phyloP scores from a whole-genome alignment of 2,113 vertebrate species.

The Trochalopteron elliotii region DNA sequence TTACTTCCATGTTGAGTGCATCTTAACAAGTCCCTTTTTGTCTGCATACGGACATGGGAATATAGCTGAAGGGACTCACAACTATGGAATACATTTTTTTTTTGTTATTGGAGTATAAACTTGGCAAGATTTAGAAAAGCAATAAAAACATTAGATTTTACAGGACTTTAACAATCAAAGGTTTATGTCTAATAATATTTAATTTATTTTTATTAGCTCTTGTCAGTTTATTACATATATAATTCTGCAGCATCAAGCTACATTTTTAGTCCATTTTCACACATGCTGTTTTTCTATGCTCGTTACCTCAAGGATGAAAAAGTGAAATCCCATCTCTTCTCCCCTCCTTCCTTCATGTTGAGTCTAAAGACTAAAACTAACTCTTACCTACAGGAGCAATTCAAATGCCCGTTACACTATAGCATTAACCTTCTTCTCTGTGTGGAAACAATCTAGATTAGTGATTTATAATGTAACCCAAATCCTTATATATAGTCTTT shows the following conservation, averaged over 20 bases:
- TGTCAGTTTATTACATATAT: background rate
- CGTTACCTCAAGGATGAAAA: background rate
- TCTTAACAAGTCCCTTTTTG: background rate
- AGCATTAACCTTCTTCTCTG: background rate
- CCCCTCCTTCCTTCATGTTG: background rate
- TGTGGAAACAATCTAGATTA: background rate
- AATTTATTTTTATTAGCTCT: background rate
- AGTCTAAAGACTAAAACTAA: background rate
- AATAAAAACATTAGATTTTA: background rate
- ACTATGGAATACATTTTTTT: background rate
- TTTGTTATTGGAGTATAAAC: background rate
- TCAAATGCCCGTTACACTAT: background rate
- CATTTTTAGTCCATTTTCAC: background rate
- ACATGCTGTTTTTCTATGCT: background rate
- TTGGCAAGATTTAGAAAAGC: background rate
- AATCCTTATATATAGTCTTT: background rate
- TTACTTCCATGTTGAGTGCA: background rate
- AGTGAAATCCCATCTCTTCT: background rate
- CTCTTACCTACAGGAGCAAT: background rate
- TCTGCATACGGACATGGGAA: background rate
- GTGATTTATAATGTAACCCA: background rate
- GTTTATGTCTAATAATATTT: background rate
- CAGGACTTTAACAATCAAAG: background rate
- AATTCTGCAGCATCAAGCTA: background rate
- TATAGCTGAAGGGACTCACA: background rate